Percentiles rank a stretch among this genome's conserved stretches.
These are phyloP conservation scores for Acrobasis repandana DNA, from an alignment of 2,888 invertebrate genomes.

Conservation along the genomic window DNA sequence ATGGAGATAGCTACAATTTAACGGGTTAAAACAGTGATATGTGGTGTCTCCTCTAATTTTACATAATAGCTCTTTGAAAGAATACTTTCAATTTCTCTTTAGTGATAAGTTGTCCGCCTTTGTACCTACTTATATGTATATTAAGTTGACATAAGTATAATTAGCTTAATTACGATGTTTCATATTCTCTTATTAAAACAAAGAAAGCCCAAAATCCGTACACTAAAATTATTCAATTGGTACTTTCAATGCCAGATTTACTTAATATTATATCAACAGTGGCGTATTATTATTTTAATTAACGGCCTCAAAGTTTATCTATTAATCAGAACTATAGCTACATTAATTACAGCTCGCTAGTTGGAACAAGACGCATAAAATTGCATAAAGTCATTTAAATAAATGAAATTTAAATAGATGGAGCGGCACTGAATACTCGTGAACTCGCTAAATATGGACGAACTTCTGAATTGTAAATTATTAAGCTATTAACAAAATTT, in stretches of 20 bases:
- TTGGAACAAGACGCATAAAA: slow-evolving; percentile 7
- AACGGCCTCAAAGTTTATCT: background rate
- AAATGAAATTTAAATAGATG: slow-evolving; percentile 19
- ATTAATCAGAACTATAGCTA: slow-evolving; percentile 11
- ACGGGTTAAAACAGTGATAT: no score
- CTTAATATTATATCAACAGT: background rate
- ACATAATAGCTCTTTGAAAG: no score
- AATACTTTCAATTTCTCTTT: no score
- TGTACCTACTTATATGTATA: no score
- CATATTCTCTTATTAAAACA: no score
- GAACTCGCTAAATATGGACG: slow-evolving; percentile 9
- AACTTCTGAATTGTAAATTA: slow-evolving; percentile 15
- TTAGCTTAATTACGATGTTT: no score
- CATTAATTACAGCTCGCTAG: slow-evolving; percentile 3
- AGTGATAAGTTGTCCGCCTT: no score
- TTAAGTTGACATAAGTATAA: no score
- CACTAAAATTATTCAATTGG: background rate
- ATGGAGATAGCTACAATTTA: no score
- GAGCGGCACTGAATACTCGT: slow-evolving; percentile 8
- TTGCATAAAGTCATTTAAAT: slow-evolving; percentile 19
- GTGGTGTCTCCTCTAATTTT: no score
- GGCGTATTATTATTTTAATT: background rate
- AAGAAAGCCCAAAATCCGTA: no score
- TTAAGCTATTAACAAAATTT: slow-evolving; percentile 6
- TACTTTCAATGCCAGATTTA: background rate